Conservation (phyloP, 1,140 invertebrate genomes). For the Antheraea mylitta region DNA sequence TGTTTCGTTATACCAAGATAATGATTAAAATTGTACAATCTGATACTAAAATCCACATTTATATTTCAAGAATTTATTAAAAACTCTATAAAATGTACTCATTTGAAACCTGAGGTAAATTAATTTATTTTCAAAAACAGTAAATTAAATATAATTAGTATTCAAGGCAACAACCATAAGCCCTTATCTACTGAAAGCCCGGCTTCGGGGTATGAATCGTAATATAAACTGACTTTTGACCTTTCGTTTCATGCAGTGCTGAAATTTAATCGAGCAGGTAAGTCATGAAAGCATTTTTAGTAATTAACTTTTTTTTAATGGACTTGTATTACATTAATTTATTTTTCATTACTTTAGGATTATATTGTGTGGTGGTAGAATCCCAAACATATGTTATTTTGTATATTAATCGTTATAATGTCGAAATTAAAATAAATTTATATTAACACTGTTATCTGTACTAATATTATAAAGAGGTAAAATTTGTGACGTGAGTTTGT, state of each 20-base stretch:
- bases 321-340: too few species aligned
- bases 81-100: not conserved
- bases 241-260: constrained; percentile 5
- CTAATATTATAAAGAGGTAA: too few species aligned
- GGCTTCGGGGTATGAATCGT: constrained; percentile 3
- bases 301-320: too few species aligned
- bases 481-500: too few species aligned
- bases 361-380: too few species aligned
- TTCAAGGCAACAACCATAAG: constrained; percentile 11
- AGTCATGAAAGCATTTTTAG: not conserved
- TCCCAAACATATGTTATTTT: too few species aligned
- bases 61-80: not conserved
- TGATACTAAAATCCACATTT: not conserved
- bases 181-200: constrained; percentile 8
- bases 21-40: not conserved
- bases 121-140: constrained; percentile 4
- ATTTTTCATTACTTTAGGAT: too few species aligned
- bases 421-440: too few species aligned
- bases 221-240: constrained; percentile 9
- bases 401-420: too few species aligned
- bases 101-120: not conserved
- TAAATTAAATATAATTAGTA: constrained; percentile 10
- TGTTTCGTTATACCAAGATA: not conserved
- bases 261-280: constrained; percentile 10
- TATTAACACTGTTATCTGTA: too few species aligned